Evolutionary conservation across 2,797 vertebrate species (phyloP).

Genomic region (Echeneis naucrates): DNA sequence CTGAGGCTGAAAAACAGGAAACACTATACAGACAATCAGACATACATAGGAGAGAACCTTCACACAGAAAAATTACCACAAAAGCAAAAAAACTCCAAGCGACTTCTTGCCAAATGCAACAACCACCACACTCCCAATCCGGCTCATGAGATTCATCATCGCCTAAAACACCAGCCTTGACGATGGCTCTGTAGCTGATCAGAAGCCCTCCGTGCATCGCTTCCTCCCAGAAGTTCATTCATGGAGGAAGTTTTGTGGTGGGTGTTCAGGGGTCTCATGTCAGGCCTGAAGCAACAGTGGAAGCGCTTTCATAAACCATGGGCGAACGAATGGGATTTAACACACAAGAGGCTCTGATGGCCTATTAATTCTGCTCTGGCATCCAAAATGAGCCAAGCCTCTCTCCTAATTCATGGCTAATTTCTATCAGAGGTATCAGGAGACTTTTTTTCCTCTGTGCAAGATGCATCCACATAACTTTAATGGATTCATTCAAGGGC

Average conservation of each 20-base stretch:
- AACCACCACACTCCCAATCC: constrained; percentile 57
- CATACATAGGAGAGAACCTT: constrained; percentile 36
- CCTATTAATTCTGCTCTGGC: constrained; percentile 94
- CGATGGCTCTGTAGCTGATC: constrained; percentile 51
- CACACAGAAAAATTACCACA: constrained; percentile 39
- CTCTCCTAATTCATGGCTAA: constrained; percentile 96
- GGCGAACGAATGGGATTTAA: constrained; percentile 94
- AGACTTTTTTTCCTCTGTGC: constrained; percentile 88
- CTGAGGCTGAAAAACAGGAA: constrained; percentile 44
- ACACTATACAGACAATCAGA: constrained; percentile 14
- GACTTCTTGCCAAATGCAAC: constrained; percentile 71
- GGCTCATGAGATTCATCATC: constrained; percentile 58
- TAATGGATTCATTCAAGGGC: constrained; percentile 92
- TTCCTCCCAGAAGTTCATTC: constrained; percentile 84
- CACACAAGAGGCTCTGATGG: constrained; percentile 93
- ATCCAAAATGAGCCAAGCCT: constrained; percentile 92
- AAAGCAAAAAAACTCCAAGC: constrained; percentile 60
- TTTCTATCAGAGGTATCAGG: constrained; percentile 95
- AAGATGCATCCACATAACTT: constrained; percentile 93
- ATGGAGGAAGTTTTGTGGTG: constrained; percentile 84
- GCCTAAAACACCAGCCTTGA: constrained; percentile 56
- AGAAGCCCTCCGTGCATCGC: constrained; percentile 72
- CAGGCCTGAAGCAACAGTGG: constrained; percentile 82
- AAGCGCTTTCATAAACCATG: constrained; percentile 89
- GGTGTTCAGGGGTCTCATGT: constrained; percentile 78